Conservation (phyloP, 1,140 invertebrate species). For the Euglossa dilemma region DNA sequence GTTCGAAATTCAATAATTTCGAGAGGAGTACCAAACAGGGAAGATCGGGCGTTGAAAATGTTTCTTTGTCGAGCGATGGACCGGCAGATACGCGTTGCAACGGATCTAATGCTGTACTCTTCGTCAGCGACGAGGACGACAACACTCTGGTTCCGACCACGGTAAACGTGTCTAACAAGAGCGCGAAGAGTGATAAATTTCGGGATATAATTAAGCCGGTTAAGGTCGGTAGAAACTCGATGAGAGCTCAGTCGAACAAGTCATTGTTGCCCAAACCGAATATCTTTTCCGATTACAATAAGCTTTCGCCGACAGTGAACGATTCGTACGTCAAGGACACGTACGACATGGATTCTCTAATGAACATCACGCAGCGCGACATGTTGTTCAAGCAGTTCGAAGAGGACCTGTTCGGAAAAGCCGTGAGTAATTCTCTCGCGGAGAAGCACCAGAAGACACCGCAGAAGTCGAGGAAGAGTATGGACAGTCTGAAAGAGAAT, state of each 20-base stretch:
- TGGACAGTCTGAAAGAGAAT: not conserved
- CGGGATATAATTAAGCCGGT: not conserved
- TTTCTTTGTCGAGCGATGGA: not conserved
- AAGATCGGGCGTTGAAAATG: not conserved
- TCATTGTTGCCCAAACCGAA: not conserved
- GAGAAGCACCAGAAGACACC: not conserved
- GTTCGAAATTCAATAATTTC: not conserved
- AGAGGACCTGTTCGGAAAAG: slow-evolving; percentile 59
- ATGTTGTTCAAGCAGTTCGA: slow-evolving; percentile 60
- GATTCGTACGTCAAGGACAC: not conserved
- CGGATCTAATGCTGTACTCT: not conserved
- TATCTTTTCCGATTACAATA: not conserved
- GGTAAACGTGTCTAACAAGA: not conserved
- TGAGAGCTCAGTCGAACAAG: not conserved
- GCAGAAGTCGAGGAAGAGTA: not conserved
- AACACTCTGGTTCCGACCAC: not conserved
- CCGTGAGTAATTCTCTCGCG: not conserved
- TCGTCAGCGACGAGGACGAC: not conserved
- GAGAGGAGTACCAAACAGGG: not conserved
- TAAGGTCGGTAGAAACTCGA: not conserved
- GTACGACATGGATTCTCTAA: slow-evolving; percentile 52
- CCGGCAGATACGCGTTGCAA: rapidly evolving
- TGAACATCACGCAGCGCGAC: slow-evolving; percentile 65
- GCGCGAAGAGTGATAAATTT: slow-evolving; percentile 1
- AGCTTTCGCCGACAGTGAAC: not conserved